A percentile compares a stretch with the other conserved stretches of the same genome.
These are phyloP conservation scores for Drosophila bipectinata DNA, from an alignment of 1,140 invertebrate genomes.

Conservation along the genomic window DNA sequence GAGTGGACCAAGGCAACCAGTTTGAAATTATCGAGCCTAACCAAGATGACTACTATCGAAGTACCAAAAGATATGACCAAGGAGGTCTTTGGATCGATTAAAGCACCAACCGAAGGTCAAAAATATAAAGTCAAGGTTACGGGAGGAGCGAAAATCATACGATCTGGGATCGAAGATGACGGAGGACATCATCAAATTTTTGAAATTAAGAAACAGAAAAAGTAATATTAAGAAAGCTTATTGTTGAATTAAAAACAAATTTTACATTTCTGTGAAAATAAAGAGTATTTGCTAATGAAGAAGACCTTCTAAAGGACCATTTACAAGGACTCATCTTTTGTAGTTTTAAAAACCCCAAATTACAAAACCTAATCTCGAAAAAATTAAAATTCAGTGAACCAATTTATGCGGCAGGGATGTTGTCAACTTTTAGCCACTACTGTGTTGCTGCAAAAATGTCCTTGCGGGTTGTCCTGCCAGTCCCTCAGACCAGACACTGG, in stretches of 20 bases:
- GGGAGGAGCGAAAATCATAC: background rate
- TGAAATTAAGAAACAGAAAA: background rate
- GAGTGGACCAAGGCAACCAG: background rate
- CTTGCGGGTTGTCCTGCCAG: too few species aligned
- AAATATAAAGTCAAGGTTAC: background rate
- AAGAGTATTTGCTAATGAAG: too few species aligned
- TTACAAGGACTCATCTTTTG: too few species aligned
- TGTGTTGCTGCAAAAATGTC: too few species aligned
- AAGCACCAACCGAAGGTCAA: background rate
- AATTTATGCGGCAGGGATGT: too few species aligned
- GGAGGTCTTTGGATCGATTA: background rate
- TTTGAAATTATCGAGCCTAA: background rate
- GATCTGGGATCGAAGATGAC: background rate
- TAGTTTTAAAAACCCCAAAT: too few species aligned
- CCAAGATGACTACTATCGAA: background rate
- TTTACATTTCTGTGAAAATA: background rate
- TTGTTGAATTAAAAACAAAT: background rate
- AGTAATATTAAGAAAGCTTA: background rate
- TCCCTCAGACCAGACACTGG: constrained; percentile 53
- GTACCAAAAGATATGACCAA: background rate
- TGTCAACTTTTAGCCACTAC: too few species aligned
- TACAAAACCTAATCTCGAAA: too few species aligned
- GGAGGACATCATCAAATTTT: background rate
- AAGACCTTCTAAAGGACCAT: too few species aligned
- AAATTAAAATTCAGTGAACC: too few species aligned